Conservation (phyloP, 2,113 vertebrate species). For the Cinclus cinclus region DNA sequence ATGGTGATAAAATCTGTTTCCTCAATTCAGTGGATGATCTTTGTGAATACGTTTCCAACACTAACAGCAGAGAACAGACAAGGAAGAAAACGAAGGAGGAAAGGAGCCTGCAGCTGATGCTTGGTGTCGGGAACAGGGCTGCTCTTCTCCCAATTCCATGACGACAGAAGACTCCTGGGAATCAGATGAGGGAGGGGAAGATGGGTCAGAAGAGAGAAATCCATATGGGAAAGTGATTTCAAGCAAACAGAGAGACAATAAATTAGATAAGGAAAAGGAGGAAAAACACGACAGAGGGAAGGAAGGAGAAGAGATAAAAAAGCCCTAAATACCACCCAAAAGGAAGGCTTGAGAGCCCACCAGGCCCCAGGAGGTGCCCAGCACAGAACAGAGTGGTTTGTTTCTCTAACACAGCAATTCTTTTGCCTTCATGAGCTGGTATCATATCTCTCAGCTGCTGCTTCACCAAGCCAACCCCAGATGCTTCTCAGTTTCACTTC, state of each 20-base stretch:
- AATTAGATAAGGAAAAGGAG: constrained; percentile 23
- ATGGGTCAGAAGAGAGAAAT: constrained; percentile 30
- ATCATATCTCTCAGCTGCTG: constrained; percentile 38
- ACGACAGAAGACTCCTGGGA: constrained; percentile 27
- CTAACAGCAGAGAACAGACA: constrained; percentile 11
- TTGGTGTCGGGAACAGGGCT: background rate
- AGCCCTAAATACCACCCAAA: background rate
- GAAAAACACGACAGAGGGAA: background rate
- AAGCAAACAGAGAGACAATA: constrained; percentile 28
- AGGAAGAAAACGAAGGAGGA: background rate
- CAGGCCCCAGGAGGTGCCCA: constrained; percentile 7
- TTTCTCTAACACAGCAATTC: constrained; percentile 1
- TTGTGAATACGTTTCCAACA: constrained; percentile 25
- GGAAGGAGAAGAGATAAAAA: constrained; percentile 13
- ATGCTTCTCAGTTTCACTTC: constrained; percentile 52
- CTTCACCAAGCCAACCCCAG: constrained; percentile 22
- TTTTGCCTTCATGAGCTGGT: constrained; percentile 47
- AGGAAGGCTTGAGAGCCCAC: background rate
- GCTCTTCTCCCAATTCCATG: constrained; percentile 33
- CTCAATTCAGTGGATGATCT: constrained; percentile 44
- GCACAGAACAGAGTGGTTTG: constrained; percentile 18
- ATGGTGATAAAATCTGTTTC: constrained; percentile 44
- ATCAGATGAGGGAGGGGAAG: background rate
- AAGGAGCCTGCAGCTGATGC: constrained; percentile 38
- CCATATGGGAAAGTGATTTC: constrained; percentile 15